Evolutionary conservation across 2,113 vertebrate genomes (phyloP).

Genomic region (Campylomormyrus numenius): DNA sequence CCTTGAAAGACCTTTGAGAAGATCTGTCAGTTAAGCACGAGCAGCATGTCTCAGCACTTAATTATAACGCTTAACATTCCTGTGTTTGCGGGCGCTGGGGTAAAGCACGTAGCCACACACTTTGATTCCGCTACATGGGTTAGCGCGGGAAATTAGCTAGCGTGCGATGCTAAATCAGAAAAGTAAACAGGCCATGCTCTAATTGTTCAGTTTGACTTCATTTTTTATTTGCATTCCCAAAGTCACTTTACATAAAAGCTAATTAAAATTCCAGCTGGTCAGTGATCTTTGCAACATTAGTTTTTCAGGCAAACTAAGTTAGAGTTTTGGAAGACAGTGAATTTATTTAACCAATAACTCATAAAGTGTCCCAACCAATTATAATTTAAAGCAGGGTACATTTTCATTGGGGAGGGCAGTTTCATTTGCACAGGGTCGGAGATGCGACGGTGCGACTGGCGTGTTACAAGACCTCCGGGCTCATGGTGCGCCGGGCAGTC

Average conservation of each 20-base stretch:
- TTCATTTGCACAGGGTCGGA: constrained; percentile 12
- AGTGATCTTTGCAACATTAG: not conserved
- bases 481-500: constrained; percentile 14
- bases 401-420: constrained; percentile 11
- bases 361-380: not conserved
- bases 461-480: constrained; percentile 17
- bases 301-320: not conserved
- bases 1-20: not conserved
- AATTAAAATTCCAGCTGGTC: not conserved
- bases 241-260: not conserved
- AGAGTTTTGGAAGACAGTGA: not conserved
- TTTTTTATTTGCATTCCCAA: not conserved
- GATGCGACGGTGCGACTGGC: constrained; percentile 21
- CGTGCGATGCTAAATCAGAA: not conserved
- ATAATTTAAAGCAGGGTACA: not conserved
- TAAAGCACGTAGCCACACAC: too few species aligned
- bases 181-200: not conserved
- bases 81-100: not conserved
- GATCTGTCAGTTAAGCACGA: not conserved
- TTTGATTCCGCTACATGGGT: not conserved
- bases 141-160: not conserved
- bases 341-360: not conserved
- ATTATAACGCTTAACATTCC: constrained; percentile 15
- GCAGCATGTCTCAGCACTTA: not conserved
- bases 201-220: not conserved